Percentiles rank a stretch among this genome's conserved stretches.
These are phyloP conservation scores for Atherinosoma microstoma DNA, from an alignment of 2,797 vertebrate genomes.

Conservation along the genomic window DNA sequence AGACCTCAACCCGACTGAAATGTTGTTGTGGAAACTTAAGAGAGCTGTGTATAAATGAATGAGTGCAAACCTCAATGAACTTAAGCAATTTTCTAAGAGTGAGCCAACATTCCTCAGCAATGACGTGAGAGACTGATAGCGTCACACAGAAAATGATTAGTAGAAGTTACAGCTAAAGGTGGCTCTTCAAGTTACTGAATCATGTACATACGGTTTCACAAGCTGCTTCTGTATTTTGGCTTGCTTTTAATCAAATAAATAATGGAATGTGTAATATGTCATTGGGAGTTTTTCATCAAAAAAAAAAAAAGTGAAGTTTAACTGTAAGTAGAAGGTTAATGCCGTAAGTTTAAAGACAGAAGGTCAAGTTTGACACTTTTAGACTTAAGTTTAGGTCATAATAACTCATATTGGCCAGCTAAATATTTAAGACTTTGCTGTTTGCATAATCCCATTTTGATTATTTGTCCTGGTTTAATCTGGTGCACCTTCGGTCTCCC, in stretches of 20 bases:
- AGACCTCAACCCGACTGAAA: neutral
- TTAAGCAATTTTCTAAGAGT: neutral
- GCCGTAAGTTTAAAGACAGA: neutral
- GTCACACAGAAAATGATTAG: neutral
- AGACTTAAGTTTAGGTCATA: no score
- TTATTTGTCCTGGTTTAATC: neutral
- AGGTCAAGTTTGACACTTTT: neutral
- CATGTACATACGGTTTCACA: neutral
- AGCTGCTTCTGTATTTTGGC: neutral
- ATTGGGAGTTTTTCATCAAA: neutral
- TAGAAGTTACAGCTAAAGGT: neutral
- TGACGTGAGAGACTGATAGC: neutral
- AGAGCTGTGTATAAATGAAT: neutral
- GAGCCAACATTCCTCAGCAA: neutral
- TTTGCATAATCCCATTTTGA: neutral
- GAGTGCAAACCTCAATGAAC: neutral
- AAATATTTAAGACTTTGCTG: neutral
- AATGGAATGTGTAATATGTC: neutral
- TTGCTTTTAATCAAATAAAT: neutral
- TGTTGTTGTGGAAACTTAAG: neutral
- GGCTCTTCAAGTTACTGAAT: neutral
- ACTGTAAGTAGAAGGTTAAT: neutral
- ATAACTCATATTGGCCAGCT: no score
- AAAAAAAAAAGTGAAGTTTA: neutral
- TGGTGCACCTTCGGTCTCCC: neutral